Percentiles rank a stretch among this genome's conserved stretches.
Evolutionary conservation across 2,797 vertebrate genomes (phyloP).

Genomic region (Ctenopoma kingsleyae): DNA sequence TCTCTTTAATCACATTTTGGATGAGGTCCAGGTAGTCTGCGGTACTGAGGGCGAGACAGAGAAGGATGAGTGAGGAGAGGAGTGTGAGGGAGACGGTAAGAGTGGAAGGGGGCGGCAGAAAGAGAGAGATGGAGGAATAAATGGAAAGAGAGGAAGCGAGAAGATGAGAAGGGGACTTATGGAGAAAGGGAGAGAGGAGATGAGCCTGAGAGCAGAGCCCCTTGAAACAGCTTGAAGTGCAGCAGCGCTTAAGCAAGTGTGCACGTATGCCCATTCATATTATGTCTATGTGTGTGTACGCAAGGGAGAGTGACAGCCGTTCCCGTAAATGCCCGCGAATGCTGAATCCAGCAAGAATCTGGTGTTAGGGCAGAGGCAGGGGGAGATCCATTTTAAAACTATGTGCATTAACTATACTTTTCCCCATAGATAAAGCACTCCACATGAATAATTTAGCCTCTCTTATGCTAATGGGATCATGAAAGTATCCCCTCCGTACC

Average conservation of each 20-base stretch:
- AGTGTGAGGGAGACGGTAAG: constrained; percentile 53
- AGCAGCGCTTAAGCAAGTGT: constrained; percentile 83
- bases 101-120: constrained; percentile 71
- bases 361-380: constrained; percentile 92
- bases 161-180: constrained; percentile 69
- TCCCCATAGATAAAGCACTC: constrained; percentile 99
- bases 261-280: constrained; percentile 54
- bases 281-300: constrained; percentile 40
- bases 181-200: constrained; percentile 60
- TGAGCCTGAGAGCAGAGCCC: constrained; percentile 78
- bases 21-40: constrained; percentile 96
- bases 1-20: constrained; percentile 99
- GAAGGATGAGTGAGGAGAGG: constrained; percentile 68
- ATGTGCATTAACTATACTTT: constrained; percentile 99
- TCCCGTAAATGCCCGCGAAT: constrained; percentile 97
- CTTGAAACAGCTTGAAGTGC: constrained; percentile 89
- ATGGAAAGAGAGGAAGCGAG: constrained; percentile 80
- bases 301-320: constrained; percentile 76
- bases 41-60: constrained; percentile 80
- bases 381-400: constrained; percentile 97
- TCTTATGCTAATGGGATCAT: constrained; percentile 99
- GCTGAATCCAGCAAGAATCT: constrained; percentile 98
- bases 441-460: constrained; percentile 99
- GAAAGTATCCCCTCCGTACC: constrained; percentile 96
- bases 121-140: constrained; percentile 62